Conservation (phyloP, 2,888 invertebrate genomes). For the Cataglyphis cursor region DNA sequence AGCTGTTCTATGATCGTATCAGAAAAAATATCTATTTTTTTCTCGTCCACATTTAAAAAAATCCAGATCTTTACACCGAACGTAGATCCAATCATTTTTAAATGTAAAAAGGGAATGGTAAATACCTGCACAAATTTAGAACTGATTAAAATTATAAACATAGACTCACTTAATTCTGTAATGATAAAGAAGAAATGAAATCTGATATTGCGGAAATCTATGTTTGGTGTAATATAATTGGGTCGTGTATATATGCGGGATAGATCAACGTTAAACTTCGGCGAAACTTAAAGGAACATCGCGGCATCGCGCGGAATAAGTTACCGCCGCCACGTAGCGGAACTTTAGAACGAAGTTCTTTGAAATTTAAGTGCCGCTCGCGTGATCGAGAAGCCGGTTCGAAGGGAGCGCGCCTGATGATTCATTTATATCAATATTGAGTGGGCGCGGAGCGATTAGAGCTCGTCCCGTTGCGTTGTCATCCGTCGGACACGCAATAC, state of each 20-base stretch:
- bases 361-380: constrained; percentile 69
- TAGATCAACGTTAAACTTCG: constrained; percentile 36
- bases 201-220: constrained; percentile 40
- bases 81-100: background rate
- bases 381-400: constrained; percentile 68
- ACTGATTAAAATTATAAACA: constrained; percentile 15
- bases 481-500: constrained; percentile 6
- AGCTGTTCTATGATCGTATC: background rate
- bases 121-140: constrained; percentile 4
- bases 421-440: constrained; percentile 76
- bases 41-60: background rate
- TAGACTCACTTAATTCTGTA: constrained; percentile 53
- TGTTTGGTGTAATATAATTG: constrained; percentile 12
- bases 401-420: constrained; percentile 69
- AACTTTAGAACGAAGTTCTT: constrained; percentile 66
- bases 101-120: background rate
- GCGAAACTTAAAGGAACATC: constrained; percentile 25
- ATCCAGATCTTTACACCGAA: background rate
- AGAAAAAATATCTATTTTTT: constrained; percentile 9
- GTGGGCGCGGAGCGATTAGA: constrained; percentile 66
- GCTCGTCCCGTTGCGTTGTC: constrained; percentile 24
- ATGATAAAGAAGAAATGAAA: constrained; percentile 5
- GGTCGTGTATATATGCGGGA: background rate
- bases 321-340: constrained; percentile 60
- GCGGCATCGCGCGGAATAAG: constrained; percentile 64